A percentile compares a stretch with the other conserved stretches of the same genome.
phyloP scores from a whole-genome alignment of 35 echinoderm and acorn worm genomes.

The Nesometra sesokonis region DNA sequence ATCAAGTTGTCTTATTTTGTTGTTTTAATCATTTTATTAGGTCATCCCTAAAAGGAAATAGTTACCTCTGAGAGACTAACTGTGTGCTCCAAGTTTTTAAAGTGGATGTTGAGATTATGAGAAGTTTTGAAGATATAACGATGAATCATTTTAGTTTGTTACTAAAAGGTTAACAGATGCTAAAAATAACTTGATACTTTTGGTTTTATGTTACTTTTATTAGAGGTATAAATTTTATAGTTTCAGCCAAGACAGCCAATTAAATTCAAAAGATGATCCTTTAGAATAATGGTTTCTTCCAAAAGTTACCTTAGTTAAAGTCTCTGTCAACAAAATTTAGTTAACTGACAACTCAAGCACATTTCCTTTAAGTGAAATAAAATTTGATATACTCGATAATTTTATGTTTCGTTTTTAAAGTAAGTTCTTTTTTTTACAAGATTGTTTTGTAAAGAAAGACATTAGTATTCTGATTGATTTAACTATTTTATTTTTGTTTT shows the following conservation, averaged over 20 bases:
- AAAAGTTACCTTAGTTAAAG: neutral
- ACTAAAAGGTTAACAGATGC: too few species aligned
- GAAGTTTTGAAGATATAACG: too few species aligned
- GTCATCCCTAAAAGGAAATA: neutral
- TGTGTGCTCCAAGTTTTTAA: neutral
- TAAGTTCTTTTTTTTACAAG: neutral
- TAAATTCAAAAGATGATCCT: neutral
- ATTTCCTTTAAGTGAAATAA: neutral
- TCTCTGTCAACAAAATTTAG: too few species aligned
- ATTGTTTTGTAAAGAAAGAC: neutral
- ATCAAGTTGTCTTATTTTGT: too few species aligned
- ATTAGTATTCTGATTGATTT: neutral
- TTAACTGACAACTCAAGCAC: neutral
- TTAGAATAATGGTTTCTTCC: neutral
- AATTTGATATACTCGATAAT: neutral
- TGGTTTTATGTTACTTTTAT: too few species aligned
- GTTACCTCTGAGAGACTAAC: neutral
- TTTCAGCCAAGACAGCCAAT: too few species aligned
- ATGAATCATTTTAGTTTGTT: neutral
- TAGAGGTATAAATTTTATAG: too few species aligned
- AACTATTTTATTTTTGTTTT: neutral
- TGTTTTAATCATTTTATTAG: neutral
- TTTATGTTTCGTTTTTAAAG: neutral
- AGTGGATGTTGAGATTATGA: too few species aligned
- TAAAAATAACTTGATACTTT: neutral